Percentiles rank a stretch among this genome's conserved stretches.
These are phyloP conservation scores for Toxotes jaculatrix DNA, from an alignment of 2,113 vertebrate genomes.

Conservation along the genomic window DNA sequence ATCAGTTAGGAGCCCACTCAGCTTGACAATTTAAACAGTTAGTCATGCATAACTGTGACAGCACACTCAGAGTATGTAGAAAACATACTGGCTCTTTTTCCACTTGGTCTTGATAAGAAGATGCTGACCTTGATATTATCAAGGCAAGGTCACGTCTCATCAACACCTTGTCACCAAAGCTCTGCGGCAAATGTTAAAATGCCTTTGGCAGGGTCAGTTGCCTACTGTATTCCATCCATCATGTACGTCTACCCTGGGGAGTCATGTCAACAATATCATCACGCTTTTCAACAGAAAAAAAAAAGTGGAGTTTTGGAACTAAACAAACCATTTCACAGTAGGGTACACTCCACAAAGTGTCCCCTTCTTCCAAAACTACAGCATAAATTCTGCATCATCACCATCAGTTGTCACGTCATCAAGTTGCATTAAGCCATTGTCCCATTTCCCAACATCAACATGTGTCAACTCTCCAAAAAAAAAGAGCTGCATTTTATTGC, in stretches of 20 bases:
- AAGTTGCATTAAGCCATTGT: background rate
- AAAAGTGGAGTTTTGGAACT: background rate
- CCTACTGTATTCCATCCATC: conserved; percentile 58
- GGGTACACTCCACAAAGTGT: background rate
- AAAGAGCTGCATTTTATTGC: background rate
- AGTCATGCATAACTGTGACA: background rate
- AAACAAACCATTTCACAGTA: conserved; percentile 2
- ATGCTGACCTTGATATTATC: conserved; percentile 64
- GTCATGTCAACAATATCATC: conserved; percentile 38
- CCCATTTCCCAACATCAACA: background rate
- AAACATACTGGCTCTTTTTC: conserved; percentile 22
- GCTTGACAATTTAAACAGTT: background rate
- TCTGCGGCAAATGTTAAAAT: conserved; percentile 56
- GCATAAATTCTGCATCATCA: background rate
- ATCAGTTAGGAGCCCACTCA: background rate
- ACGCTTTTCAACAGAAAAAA: background rate
- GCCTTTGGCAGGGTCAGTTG: conserved; percentile 63
- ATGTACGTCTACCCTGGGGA: conserved; percentile 20
- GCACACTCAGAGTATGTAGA: background rate
- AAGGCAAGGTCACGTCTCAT: conserved; percentile 58
- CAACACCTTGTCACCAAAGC: conserved; percentile 67
- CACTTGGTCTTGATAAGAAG: conserved; percentile 14
- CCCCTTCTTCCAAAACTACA: background rate
- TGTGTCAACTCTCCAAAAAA: background rate
- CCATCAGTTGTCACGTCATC: background rate